Base-by-base conservation (phyloP, 2,797 vertebrate genomes). In the Acanthurus leucopareius region DNA sequence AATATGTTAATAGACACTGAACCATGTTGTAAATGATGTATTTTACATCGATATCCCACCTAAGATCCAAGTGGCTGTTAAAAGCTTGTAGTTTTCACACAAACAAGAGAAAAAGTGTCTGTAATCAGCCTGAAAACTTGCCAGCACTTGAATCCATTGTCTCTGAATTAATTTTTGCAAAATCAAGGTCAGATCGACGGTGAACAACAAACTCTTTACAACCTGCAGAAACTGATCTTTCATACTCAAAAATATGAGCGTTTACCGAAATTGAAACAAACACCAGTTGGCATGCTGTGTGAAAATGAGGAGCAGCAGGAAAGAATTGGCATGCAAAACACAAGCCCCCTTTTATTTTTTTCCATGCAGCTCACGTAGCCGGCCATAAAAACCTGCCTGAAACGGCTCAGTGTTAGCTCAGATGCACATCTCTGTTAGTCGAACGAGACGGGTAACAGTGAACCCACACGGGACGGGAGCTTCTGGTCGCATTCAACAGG, bases 321-420 rank as follows among this genome's bases (percentile, higher is more conserved):
- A 22, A 40, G 51, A 56, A 44, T 63, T 1, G 9, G 3, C 13
- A 77, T 32, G 52, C 53, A 71, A 76, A 69, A 69, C 13, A 35
- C 13, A n/a, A 3, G 4, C 52, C 16, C 15, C n/a, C n/a, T n/a
- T n/a, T n/a, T n/a, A n/a, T n/a, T n/a, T 14, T 62, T 80, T 80
- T 73, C 76, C 16, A 90, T 86, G 79, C 85, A 74, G 77, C 77
- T 87, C 90, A 82, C 69, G 40, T 49, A 54, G 73, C 22, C 19
- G 57, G 47, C 52, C 49, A 5, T 76, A 67, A 73, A 75, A 69
- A 72, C 62, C 54, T 42, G 75, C 78, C 69, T 79, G 61, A 74
- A 78, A 83, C 58, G 28, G 71, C 78, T 69, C 78, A 52, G 72
- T 83, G 79, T 78, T 75, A n/a, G 80, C 77, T 83, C 69, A 75